Conservation (phyloP, 2,113 vertebrate genomes). For the Fregetta grallaria region DNA sequence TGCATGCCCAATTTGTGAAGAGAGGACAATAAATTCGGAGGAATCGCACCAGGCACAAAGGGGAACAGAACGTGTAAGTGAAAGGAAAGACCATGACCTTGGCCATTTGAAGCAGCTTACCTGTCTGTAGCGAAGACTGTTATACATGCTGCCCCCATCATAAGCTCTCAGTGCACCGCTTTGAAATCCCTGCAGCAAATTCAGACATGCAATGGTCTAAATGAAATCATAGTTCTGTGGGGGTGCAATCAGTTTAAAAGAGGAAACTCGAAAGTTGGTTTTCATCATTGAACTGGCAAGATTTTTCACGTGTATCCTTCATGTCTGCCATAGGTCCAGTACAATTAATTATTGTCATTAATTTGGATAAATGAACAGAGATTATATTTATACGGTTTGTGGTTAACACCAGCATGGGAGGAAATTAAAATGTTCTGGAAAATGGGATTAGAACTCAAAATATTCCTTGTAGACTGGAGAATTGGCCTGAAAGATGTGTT, state of each 20-base stretch:
- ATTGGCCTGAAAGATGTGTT: background rate
- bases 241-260: background rate
- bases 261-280: background rate
- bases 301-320: background rate
- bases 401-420: background rate
- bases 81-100: background rate
- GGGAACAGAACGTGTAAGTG: background rate
- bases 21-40: background rate
- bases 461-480: background rate
- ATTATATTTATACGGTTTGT: background rate
- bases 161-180: constrained; percentile 74
- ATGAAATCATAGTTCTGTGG: background rate
- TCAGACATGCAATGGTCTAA: background rate
- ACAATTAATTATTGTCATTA: background rate
- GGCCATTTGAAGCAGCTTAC: constrained; percentile 28
- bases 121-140: constrained; percentile 81
- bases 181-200: constrained; percentile 14
- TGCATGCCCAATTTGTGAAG: background rate
- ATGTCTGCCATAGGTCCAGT: background rate
- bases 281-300: background rate
- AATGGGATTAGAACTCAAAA: background rate
- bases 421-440: background rate
- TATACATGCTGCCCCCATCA: constrained; percentile 73
- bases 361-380: background rate
- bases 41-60: accelerated